Evolutionary conservation across 1,140 invertebrate genomes (phyloP).

Genomic region (Planococcus citri): DNA sequence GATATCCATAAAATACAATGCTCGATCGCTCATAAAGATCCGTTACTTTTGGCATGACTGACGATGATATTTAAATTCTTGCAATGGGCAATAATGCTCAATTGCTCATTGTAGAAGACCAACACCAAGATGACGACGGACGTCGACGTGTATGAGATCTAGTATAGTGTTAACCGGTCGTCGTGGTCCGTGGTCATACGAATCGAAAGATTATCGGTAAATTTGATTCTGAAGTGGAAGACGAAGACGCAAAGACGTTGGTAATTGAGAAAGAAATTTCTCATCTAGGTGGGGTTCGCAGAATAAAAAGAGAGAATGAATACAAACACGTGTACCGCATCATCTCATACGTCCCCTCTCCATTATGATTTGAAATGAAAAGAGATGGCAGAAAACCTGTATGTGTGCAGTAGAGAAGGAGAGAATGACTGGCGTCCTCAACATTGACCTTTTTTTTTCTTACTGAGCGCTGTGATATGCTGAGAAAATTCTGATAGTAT

Average conservation of each 20-base stretch:
- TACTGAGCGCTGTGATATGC: not conserved
- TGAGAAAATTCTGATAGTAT: constrained; percentile 12
- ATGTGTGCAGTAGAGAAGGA: not conserved
- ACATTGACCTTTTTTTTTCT: constrained; percentile 9
- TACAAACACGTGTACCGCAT: not conserved
- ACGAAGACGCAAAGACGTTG: not conserved
- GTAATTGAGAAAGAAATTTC: not conserved
- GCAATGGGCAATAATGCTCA: no score
- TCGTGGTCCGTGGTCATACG: no score
- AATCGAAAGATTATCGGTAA: not conserved
- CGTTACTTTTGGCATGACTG: no score
- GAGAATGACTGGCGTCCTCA: not conserved
- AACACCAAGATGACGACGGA: no score
- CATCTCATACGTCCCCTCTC: not conserved
- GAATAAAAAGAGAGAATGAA: not conserved
- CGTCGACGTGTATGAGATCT: no score
- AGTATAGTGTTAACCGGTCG: no score
- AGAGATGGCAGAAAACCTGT: not conserved
- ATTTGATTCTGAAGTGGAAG: not conserved
- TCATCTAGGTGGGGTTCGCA: not conserved
- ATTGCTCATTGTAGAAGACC: no score
- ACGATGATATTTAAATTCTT: no score
- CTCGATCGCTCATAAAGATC: no score
- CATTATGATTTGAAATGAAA: not conserved
- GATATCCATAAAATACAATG: no score